phyloP scores from a whole-genome alignment of 2,113 vertebrate species.

The Callithrix jacchus region DNA sequence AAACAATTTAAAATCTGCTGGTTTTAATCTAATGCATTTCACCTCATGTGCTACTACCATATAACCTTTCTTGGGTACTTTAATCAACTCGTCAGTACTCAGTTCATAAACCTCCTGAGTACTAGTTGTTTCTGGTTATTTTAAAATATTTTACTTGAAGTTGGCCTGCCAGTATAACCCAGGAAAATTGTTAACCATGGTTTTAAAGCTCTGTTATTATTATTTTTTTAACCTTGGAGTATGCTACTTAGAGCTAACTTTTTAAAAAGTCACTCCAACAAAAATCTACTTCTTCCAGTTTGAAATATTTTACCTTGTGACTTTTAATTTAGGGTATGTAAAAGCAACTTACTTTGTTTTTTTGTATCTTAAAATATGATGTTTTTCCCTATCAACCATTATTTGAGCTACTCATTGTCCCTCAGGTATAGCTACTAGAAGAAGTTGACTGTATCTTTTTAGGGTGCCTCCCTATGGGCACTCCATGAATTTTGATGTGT shows the following conservation, averaged over 20 bases:
- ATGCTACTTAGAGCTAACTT: not conserved
- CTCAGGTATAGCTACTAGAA: not conserved
- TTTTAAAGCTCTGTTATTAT: not conserved
- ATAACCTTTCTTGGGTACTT: conserved; percentile 14
- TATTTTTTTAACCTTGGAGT: not conserved
- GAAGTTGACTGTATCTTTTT: not conserved
- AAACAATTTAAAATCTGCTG: not conserved
- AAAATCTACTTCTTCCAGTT: not conserved
- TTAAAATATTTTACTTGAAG: not conserved
- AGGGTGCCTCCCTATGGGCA: not conserved
- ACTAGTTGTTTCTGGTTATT: conserved; percentile 14
- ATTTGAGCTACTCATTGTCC: not conserved
- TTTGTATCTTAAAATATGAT: not conserved
- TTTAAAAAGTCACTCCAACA: not conserved
- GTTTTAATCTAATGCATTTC: not conserved
- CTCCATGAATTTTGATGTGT: not conserved
- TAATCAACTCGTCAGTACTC: not conserved
- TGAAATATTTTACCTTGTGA: not conserved
- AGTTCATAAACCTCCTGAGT: not conserved
- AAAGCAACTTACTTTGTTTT: not conserved
- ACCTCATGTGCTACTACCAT: not conserved
- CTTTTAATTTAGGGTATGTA: not conserved
- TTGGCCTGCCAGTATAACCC: not conserved
- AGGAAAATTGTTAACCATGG: not conserved
- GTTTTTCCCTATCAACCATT: not conserved